Evolutionary conservation across 2,888 invertebrate genomes (phyloP), one percentile per base, ranked within the genome.

Genomic region (Pelosia muscerda): DNA sequence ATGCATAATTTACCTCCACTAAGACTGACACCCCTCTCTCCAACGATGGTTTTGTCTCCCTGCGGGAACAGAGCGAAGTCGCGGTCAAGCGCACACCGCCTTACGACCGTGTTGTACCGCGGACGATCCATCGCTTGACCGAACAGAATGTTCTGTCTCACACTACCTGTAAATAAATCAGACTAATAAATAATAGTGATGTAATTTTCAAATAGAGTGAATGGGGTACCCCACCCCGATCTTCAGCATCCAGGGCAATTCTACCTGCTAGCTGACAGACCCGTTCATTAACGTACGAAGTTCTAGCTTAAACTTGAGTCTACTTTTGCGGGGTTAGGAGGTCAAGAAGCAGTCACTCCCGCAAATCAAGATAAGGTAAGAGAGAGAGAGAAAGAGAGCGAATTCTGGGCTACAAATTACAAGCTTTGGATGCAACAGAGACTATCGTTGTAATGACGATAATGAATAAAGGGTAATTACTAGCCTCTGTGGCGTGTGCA

Each of bases 91-190:
- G 97, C 96, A 86, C 97, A 97, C 1, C 96, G 96, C 66, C 96
- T 95, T 2, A 98, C 93, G 53, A 96, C 97, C 70, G 96, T 93
- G 88, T 95, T 97, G 88, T 95, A 97, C 23, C 96, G 95, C 34
- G 96, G 95, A 31, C 96, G 95, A 81, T 97, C 97, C 96, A 96
- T 97, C 73, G 96, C 95, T 83, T 96, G 96, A 0, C 99, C 99
- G 90, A 99, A 99, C 2, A 98, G 90, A 75, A 99, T 98, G 89
- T 99, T 99, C 84, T 99, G 98, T 13, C 98, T 95, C 0, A 99
- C 97, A 72, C 97, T 97, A 31, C 97, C 96, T 92, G 85, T 13
- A 60, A 66, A 19, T 59, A 38, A n/a, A 59, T 25, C 38, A 38
- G 15, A 38, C 23, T 10, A 38, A 59, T 34, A 11, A 10, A 26